Evolutionary conservation across 2,797 vertebrate genomes (phyloP), one percentile per base, ranked within the genome.

Genomic region (Amblyraja radiata): DNA sequence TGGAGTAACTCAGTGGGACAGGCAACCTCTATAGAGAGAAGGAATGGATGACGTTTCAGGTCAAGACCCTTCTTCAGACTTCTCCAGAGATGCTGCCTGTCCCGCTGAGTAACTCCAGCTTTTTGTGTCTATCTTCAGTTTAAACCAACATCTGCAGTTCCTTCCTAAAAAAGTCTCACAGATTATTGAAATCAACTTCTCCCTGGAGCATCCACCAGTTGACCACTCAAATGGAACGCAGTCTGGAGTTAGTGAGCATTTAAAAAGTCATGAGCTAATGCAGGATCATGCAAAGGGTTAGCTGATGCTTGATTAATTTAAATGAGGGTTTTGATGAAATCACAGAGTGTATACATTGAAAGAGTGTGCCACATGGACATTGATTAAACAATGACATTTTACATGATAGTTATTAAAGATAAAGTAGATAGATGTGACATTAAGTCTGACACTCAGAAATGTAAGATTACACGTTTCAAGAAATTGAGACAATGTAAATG

Each of bases 261-360:
- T 88, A 68, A n/a, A 68, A 65, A 32, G 14, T 32, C 13, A 32
- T 10, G 61, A n/a, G 5, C 16, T 10, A 88, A 88, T 68, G 6
- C 63, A 65, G 65, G 84, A 36, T 65, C 68, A 68, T 88, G 84
- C n/a, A 63, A 65, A 11, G 46, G 7, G n/a, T 65, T 32, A 65
- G 28, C 6, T 63, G 61, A 65, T 65, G 61, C 61, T 88, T 68
- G n/a, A 88, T n/a, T 84, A 86, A 86, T 86, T 28, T 65, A 63
- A 86, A 86, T 65, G 83, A 86, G 83, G 13, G 32, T 86, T 61
- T 86, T 86, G 83, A 86, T 32, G 28, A 32, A 86, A 63, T 86
- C 83, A 32, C 83, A 65, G 9, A 14, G 58, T 32, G 32, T 86
- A 65, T 32, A 63, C 11, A 65, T 63, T 86, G 16, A 86, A 86